Base-by-base conservation (phyloP, 2,113 vertebrate genomes). In the Oreochromis niloticus region DNA sequence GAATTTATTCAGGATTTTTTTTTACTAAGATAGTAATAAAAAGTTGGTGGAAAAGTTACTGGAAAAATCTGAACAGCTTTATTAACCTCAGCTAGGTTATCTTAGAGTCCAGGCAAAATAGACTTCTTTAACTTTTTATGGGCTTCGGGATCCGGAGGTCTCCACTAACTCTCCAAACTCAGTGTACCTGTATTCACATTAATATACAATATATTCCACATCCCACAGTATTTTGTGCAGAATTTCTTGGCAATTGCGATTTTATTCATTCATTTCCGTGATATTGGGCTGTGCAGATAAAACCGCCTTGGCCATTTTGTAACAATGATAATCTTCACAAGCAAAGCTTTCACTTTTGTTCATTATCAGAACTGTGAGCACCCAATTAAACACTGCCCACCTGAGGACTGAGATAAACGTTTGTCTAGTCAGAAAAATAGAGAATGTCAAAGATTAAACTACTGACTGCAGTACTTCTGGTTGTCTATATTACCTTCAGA, bases 1-100 rank as follows among this genome's bases (percentile, higher is more conserved):
- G 36, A 63, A 4, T 50, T 19, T 19, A 34, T 55, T 11, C 4
- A 41, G 22, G 22, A 32, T 24, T 24, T 0, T 0, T 0, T 5
- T 55, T 80, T 1, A 22, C 14, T 57, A 59, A 56, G 6, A 39
- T 36, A 56, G 78, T 75, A 43, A 78, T 75, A 48, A 46, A 46
- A 46, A 17, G 39, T 4, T 27, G 24, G 41, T 30, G 71, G 41
- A 30, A 32, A 50, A 32, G 9, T 78, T 78, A n/a, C 2, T 27
- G 32, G 32, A 63, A 66, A 83, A 19, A 46, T 50, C 13, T 83
- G 81, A 34, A 27, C 13, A 66, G 43, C 34, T 24, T 83, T 13
- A 61, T 17, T 59, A 46, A 27, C 9, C 19, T 22, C 46, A 13
- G 41, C 34, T 36, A 22, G 14, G 27, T 61, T 30, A 17, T 41